Evolutionary conservation across 2,888 invertebrate species (phyloP).

Genomic region (Teinopalpus imperialis): DNA sequence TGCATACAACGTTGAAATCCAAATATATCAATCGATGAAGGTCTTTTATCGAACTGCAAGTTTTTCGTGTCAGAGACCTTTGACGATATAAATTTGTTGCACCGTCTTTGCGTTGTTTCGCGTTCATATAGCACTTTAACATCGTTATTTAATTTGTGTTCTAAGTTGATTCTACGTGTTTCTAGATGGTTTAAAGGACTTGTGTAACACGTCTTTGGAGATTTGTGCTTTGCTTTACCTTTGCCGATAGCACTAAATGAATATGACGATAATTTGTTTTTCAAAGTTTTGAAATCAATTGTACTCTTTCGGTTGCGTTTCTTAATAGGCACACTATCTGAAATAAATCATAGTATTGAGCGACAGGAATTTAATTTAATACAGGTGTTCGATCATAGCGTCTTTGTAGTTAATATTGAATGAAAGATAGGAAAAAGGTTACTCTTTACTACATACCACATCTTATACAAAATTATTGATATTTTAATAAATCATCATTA

Average conservation of each 20-base stretch:
- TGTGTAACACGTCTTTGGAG: neutral
- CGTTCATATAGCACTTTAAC: constrained; percentile 16
- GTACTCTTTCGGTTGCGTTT: constrained; percentile 9
- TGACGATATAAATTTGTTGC: neutral
- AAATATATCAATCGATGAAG: constrained; percentile 13
- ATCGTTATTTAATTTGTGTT: constrained; percentile 2
- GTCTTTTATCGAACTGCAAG: constrained; percentile 2
- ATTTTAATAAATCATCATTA: no score
- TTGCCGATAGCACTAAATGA: neutral
- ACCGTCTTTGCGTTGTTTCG: constrained; percentile 1
- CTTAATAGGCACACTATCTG: constrained; percentile 5
- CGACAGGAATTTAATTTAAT: no score
- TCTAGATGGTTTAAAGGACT: constrained; percentile 2
- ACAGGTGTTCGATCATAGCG: no score
- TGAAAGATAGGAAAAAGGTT: no score
- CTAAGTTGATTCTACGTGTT: neutral
- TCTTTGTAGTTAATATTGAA: no score
- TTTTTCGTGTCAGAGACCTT: neutral
- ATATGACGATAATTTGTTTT: constrained; percentile 9
- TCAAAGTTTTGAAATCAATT: constrained; percentile 13
- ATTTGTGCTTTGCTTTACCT: constrained; percentile 5
- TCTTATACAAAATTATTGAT: no score
- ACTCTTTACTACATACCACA: no score
- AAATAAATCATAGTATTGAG: no score
- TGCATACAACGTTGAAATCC: constrained; percentile 19